phyloP scores from a whole-genome alignment of 2,113 vertebrate genomes.

The Perca flavescens region DNA sequence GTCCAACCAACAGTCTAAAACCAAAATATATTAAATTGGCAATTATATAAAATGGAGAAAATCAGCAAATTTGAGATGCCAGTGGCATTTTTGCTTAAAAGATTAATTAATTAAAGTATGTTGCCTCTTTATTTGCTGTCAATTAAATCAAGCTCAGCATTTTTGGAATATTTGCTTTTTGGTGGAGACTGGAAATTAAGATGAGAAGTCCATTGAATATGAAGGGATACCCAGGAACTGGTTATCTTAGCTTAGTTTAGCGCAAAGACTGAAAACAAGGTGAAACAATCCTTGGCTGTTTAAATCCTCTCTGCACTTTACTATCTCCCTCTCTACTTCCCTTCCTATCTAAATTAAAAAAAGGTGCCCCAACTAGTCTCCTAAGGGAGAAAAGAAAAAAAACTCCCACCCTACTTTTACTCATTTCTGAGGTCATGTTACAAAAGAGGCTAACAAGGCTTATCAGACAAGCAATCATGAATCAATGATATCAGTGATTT shows the following conservation, averaged over 20 bases:
- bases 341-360: conserved; percentile 44
- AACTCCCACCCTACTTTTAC: conserved; percentile 16
- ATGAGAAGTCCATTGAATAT: neutral
- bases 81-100: too few species aligned
- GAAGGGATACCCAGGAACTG: neutral
- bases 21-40: neutral
- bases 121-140: neutral
- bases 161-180: too few species aligned
- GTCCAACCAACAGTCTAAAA: neutral
- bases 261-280: neutral
- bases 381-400: conserved; percentile 4
- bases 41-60: neutral
- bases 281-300: neutral
- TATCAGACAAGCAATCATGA: conserved; percentile 21
- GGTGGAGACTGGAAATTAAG: too few species aligned
- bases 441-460: conserved; percentile 19
- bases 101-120: neutral
- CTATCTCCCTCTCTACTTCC: conserved; percentile 2
- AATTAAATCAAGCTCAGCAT: too few species aligned
- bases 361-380: neutral
- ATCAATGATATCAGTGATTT: conserved; percentile 26
- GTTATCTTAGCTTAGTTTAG: neutral
- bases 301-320: conserved; percentile 23
- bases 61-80: neutral
- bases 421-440: conserved; percentile 34